Evolutionary conservation across 2,888 invertebrate genomes (phyloP), one percentile per base, ranked within the genome.

Genomic region (Automeris io): DNA sequence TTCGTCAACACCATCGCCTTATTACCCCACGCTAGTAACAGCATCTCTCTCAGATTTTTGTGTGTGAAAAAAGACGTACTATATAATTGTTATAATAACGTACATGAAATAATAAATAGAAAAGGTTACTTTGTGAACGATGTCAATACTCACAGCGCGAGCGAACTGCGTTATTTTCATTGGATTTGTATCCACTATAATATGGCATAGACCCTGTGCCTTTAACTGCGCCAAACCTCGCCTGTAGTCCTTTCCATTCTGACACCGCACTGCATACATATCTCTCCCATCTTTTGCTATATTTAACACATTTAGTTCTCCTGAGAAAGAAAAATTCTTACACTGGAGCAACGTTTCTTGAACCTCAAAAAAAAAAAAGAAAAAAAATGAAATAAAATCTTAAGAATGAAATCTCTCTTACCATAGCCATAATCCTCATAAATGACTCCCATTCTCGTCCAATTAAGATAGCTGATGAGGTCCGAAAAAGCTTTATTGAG

Each of bases 381-480:
- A 2, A n/a, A 9, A 25, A 25, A 8, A 25, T 25, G 25, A 9
- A 5, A 25, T 25, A 25, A 25, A n/a, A 25, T 19, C 25, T 25
- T 25, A 5, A n/a, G n/a, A 25, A 8, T 2, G 3, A 18, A 13
- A 6, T 6, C 2, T 21, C 11, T 39, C 89, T 88, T 64, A 95
- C 95, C 95, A 65, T 92, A 92, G 57, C 96, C 96, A 41, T 77
- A 82, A 60, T 97, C 95, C 65, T 98, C 97, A 64, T 97, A 98
- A 31, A 98, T 91, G 39, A 98, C 93, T 0, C 96, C 97, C 61
- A 97, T 95, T 65, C 93, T 91, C 2, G 95, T 95, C 98, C 98
- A 98, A 70, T 96, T 95, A 43, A 97, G 90, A 70, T 95, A 95
- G 6, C 91, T 87, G 72, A 97, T 94, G 49, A 97, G 89, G 62